Evolutionary conservation across 1,140 invertebrate species (phyloP).

Genomic region (Thaumatotibia leucotreta): DNA sequence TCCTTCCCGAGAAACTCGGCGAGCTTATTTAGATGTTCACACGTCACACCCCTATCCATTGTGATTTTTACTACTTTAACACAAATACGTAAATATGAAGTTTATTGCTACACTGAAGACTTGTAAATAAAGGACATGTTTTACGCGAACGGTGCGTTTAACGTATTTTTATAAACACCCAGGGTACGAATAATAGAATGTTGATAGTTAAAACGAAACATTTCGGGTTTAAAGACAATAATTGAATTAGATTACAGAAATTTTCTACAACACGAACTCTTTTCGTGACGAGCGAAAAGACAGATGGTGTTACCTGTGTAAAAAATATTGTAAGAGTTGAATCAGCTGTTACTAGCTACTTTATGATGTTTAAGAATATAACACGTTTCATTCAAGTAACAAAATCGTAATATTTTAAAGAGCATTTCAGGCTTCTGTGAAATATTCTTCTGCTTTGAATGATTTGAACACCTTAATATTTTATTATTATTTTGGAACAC

Average conservation of each 20-base stretch:
- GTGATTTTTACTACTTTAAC: conserved; percentile 37
- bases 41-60: conserved; percentile 71
- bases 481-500: too few species aligned
- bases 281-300: conserved; percentile 73
- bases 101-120: conserved; percentile 51
- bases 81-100: conserved; percentile 48
- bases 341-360: neutral
- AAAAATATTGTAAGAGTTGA: neutral
- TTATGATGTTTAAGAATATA: too few species aligned
- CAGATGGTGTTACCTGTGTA: conserved; percentile 23
- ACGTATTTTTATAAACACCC: neutral
- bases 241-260: conserved; percentile 72
- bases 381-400: too few species aligned
- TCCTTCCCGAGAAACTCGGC: conserved; percentile 56
- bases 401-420: too few species aligned
- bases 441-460: too few species aligned
- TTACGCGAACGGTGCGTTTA: conserved; percentile 27
- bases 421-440: too few species aligned
- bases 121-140: conserved; percentile 64
- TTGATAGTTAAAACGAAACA: conserved; percentile 36
- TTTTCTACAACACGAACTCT: conserved; percentile 64
- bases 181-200: neutral
- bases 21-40: conserved; percentile 69
- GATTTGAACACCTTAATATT: too few species aligned
- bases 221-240: conserved; percentile 50